A percentile compares a stretch with the other conserved stretches of the same genome.
Conservation (phyloP, 1,140 invertebrate species). For the Pseudachorutes palmiensis region DNA sequence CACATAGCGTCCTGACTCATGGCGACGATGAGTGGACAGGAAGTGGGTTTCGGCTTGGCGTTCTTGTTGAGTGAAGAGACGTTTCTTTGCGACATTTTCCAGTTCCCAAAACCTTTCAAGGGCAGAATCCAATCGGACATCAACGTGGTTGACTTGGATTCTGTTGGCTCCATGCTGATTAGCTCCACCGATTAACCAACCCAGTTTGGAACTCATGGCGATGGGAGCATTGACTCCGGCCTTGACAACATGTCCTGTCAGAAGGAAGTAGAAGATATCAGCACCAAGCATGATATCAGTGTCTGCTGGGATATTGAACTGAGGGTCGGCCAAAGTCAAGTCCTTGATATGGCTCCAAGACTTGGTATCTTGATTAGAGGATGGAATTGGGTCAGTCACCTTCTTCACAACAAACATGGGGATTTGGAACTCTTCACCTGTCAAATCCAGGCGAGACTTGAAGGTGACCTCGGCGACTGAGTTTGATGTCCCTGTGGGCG, state of each 20-base stretch:
- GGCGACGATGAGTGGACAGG: conserved; percentile 25
- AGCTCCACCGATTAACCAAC: conserved; percentile 15
- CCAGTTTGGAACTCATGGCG: conserved; percentile 9
- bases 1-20: conserved; percentile 31
- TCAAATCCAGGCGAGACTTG: neutral
- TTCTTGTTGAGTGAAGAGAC: conserved; percentile 20
- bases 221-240: neutral
- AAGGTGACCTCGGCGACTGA: neutral
- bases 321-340: conserved; percentile 8
- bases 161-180: neutral
- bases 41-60: conserved; percentile 37
- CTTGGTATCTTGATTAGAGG: no score
- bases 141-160: neutral
- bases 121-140: neutral
- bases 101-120: conserved; percentile 40
- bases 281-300: conserved; percentile 11
- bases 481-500: no score
- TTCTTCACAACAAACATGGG: neutral
- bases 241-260: neutral
- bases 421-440: neutral
- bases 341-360: neutral
- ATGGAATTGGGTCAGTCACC: neutral
- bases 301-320: neutral
- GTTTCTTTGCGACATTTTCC: conserved; percentile 29
- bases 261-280: neutral